phyloP scores from a whole-genome alignment of 1,140 invertebrate species.

The Meloidogyne exigua region DNA sequence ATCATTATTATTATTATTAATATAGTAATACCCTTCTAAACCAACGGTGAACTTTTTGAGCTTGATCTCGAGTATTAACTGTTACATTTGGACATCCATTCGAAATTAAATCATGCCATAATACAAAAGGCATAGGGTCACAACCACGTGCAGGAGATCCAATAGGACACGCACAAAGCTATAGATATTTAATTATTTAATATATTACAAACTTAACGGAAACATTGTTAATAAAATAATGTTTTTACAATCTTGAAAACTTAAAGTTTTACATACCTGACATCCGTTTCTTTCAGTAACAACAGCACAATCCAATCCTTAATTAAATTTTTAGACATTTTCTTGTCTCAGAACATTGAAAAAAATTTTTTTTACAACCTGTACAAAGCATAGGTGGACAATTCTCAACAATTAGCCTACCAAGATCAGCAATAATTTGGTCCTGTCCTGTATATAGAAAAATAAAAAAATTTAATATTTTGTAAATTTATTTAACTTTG shows the following conservation, averaged over 20 bases:
- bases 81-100: constrained; percentile 64
- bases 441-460: constrained; percentile 43
- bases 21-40: constrained; percentile 55
- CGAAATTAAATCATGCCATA: constrained; percentile 63
- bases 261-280: constrained; percentile 42
- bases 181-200: too few species aligned
- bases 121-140: constrained; percentile 60
- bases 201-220: too few species aligned
- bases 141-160: constrained; percentile 63
- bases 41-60: constrained; percentile 64
- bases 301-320: constrained; percentile 58
- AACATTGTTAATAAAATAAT: too few species aligned
- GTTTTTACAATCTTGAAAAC: too few species aligned
- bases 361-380: constrained; percentile 15
- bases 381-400: constrained; percentile 63
- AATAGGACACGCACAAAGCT: constrained; percentile 63
- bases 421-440: constrained; percentile 63
- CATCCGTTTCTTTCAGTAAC: constrained; percentile 63
- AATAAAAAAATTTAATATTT: background rate
- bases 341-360: too few species aligned
- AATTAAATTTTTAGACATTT: background rate
- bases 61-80: constrained; percentile 62
- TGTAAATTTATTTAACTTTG: constrained; percentile 6
- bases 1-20: constrained; percentile 7
- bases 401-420: constrained; percentile 63